These are phyloP conservation scores for Apis dorsata DNA, from an alignment of 1,140 invertebrate species.

Conservation along the genomic window DNA sequence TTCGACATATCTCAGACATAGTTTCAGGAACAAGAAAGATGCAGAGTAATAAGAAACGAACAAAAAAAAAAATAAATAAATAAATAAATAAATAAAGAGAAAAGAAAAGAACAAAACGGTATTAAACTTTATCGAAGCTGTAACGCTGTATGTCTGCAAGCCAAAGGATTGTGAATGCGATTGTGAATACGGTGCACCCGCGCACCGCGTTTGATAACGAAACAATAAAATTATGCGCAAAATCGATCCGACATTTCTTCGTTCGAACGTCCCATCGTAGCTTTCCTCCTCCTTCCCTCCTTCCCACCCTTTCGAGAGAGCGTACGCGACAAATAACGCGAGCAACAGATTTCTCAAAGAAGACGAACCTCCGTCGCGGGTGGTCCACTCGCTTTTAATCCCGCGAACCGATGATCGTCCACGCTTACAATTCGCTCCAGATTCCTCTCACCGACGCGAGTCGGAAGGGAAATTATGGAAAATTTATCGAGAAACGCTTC, in stretches of 20 bases:
- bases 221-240: conserved; percentile 62
- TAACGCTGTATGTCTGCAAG: conserved; percentile 48
- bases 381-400: conserved; percentile 34
- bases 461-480: too few relatives aligned
- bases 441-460: too few relatives aligned
- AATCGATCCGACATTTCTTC: background rate
- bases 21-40: conserved; percentile 27
- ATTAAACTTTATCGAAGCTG: conserved; percentile 56
- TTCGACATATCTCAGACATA: conserved; percentile 62
- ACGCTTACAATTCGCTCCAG: conserved; percentile 29
- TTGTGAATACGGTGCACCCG: conserved; percentile 30
- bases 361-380: background rate
- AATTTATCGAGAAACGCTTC: too few relatives aligned
- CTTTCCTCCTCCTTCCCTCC: too few relatives aligned
- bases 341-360: background rate
- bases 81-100: background rate
- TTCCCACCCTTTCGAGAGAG: background rate
- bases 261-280: too few relatives aligned
- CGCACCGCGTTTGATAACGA: conserved; percentile 68
- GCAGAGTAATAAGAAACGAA: background rate
- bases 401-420: conserved; percentile 31
- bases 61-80: background rate
- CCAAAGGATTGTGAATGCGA: conserved; percentile 64
- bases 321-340: too few relatives aligned
- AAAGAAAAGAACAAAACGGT: background rate